Conservation (phyloP, 1,140 invertebrate genomes). For the Heliconius nattereri region DNA sequence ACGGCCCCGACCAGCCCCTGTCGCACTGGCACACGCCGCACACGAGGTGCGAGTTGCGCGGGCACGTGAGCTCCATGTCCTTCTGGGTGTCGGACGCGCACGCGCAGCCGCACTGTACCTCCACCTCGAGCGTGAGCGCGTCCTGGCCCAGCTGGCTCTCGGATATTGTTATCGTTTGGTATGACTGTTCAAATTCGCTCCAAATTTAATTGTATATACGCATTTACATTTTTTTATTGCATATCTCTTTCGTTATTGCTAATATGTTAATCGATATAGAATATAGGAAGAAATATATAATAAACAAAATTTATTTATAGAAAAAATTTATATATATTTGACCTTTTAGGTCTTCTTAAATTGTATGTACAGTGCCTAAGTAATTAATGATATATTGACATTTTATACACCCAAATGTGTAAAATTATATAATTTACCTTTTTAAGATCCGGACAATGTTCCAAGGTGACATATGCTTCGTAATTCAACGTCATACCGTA, state of each 20-base stretch:
- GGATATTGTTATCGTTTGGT: conserved; percentile 70
- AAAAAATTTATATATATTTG: no score
- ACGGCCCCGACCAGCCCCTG: conserved; percentile 82
- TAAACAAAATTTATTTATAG: no score
- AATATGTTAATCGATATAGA: no score
- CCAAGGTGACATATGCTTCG: conserved; percentile 81
- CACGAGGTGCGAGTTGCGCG: conserved; percentile 76
- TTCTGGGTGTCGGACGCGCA: conserved; percentile 57
- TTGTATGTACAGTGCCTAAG: no score
- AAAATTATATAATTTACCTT: conserved; percentile 42
- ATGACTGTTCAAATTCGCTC: conserved; percentile 49
- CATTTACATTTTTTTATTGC: no score
- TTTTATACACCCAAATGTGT: no score
- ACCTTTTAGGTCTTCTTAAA: no score
- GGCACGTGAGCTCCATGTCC: conserved; percentile 60
- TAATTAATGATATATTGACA: no score
- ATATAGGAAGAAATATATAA: no score
- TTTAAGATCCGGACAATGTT: conserved; percentile 75
- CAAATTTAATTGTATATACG: no score
- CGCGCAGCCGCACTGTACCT: conserved; percentile 76
- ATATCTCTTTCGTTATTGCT: no score
- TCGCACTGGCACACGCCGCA: conserved; percentile 83
- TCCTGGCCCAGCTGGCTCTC: conserved; percentile 80
- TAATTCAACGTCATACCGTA: conserved; percentile 82
- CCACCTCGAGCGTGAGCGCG: conserved; percentile 71